A percentile compares a stretch with the other conserved stretches of the same genome.
phyloP scores from a whole-genome alignment of 2,888 invertebrate genomes.

The Ophonus ardosiacus region DNA sequence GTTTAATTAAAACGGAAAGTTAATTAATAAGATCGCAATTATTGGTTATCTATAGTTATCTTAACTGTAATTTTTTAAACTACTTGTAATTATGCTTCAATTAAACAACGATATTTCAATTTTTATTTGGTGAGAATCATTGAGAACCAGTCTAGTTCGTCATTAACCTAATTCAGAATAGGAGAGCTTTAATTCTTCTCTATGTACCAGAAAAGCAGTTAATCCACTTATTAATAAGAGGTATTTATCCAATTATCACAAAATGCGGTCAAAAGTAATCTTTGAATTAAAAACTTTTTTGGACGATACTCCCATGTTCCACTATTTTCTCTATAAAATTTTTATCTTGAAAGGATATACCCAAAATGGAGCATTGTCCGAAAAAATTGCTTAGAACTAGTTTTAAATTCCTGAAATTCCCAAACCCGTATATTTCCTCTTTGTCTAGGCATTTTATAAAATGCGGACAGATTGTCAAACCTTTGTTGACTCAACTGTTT shows the following conservation, averaged over 20 bases:
- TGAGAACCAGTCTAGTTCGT: not conserved
- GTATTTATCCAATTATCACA: not conserved
- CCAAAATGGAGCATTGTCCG: no score
- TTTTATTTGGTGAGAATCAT: not conserved
- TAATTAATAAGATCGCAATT: constrained; percentile 22
- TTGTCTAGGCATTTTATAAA: no score
- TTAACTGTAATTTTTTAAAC: not conserved
- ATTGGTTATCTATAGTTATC: constrained; percentile 26
- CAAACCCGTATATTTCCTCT: no score
- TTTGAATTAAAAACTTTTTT: not conserved
- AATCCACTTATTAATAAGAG: not conserved
- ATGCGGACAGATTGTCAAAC: no score
- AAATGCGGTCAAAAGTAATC: constrained; percentile 1
- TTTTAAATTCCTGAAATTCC: no score
- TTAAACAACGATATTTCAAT: not conserved
- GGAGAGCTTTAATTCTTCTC: not conserved
- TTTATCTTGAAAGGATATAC: no score
- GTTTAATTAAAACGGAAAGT: constrained; percentile 26
- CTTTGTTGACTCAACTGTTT: no score
- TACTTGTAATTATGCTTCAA: not conserved
- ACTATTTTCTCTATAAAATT: not conserved
- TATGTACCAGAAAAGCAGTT: not conserved
- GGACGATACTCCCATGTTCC: not conserved
- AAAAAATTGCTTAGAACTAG: no score
- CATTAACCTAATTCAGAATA: not conserved